phyloP scores from a whole-genome alignment of 2,113 vertebrate species.

The Otolemur garnettii region DNA sequence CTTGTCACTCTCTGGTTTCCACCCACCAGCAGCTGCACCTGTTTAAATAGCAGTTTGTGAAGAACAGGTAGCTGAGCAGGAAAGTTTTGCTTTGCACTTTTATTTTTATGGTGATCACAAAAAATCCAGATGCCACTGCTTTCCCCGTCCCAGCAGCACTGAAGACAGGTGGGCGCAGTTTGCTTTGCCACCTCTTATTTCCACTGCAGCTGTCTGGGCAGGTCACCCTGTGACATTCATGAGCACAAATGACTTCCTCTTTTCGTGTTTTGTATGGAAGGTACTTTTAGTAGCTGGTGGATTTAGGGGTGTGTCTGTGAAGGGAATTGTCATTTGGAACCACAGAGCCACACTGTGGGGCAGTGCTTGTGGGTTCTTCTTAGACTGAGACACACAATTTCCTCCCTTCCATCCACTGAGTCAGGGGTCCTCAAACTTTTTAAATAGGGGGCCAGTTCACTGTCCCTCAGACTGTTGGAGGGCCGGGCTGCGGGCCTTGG shows the following conservation, averaged over 20 bases:
- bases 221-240: background rate
- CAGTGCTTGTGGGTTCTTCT: background rate
- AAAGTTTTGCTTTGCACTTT: background rate
- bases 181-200: background rate
- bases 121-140: too few relatives aligned
- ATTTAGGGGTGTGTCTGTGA: background rate
- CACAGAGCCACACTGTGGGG: background rate
- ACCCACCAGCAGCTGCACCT: rapidly evolving
- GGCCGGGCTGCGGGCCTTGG: too few relatives aligned
- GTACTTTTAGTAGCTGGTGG: background rate
- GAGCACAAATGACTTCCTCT: background rate
- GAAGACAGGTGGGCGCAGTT: background rate
- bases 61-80: background rate
- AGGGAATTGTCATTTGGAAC: background rate
- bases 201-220: background rate
- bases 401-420: background rate
- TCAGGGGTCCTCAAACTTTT: too few relatives aligned
- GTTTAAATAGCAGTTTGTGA: background rate
- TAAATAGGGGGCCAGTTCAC: too few relatives aligned
- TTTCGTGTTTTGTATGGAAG: background rate
- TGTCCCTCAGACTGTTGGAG: too few relatives aligned
- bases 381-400: background rate
- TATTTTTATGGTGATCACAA: background rate
- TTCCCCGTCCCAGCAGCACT: background rate
- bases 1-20: too few relatives aligned